Evolutionary conservation across 2,797 vertebrate species (phyloP).

Genomic region (Hylomyscus alleni): DNA sequence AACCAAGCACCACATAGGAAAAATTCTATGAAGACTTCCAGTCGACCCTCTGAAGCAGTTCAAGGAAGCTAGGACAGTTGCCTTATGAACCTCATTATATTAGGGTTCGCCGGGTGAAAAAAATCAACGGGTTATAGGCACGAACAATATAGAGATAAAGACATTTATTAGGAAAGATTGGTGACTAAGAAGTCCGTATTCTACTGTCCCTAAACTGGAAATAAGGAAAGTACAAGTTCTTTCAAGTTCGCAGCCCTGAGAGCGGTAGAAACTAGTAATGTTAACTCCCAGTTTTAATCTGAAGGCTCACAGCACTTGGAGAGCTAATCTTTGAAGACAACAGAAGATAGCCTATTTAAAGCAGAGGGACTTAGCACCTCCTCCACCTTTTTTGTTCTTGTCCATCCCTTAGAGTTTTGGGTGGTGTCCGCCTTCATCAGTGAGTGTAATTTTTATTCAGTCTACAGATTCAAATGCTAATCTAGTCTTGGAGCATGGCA

Average conservation of each 20-base stretch:
- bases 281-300: not conserved
- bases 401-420: not conserved
- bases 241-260: not conserved
- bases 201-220: not conserved
- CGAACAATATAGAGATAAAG: not conserved
- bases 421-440: not conserved
- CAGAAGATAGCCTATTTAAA: not conserved
- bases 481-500: not conserved
- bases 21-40: conserved; percentile 1
- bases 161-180: not conserved
- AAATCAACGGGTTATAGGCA: not conserved
- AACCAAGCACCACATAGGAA: not conserved
- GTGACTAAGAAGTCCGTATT: not conserved
- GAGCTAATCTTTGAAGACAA: not conserved
- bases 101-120: not conserved
- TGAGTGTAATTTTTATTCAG: not conserved
- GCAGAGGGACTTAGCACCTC: not conserved
- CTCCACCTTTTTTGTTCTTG: not conserved
- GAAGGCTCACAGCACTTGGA: not conserved
- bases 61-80: not conserved
- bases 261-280: not conserved
- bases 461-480: not conserved
- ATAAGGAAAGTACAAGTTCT: not conserved
- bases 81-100: not conserved
- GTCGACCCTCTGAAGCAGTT: not conserved